These are phyloP conservation scores for Phyllostomus discolor DNA, from an alignment of 2,113 vertebrate species.

Conservation along the genomic window DNA sequence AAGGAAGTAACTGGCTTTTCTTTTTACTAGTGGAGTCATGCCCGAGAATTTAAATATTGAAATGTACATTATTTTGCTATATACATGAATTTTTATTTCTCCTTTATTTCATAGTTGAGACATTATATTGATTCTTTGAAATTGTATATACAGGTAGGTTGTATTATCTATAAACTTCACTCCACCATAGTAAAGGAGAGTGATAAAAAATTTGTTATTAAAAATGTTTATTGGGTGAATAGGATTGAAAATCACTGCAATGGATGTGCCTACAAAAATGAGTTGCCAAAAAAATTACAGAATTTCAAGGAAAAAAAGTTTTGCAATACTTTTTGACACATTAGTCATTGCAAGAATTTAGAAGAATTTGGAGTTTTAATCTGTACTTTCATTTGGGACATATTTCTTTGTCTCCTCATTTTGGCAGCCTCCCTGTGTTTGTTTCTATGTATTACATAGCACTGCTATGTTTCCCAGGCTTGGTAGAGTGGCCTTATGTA, in stretches of 20 bases:
- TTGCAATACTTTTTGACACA: not conserved
- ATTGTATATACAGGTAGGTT: not conserved
- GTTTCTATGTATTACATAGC: not conserved
- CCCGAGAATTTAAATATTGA: not conserved
- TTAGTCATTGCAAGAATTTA: not conserved
- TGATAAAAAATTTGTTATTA: not conserved
- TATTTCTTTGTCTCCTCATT: not conserved
- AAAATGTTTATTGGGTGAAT: not conserved
- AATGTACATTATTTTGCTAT: constrained; percentile 1
- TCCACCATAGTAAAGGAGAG: not conserved
- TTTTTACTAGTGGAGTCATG: not conserved
- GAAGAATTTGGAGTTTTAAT: not conserved
- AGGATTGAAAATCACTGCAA: not conserved
- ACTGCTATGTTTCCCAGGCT: not conserved
- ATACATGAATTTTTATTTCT: not conserved
- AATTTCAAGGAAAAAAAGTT: not conserved
- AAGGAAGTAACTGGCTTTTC: not conserved
- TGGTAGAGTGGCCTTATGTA: not conserved
- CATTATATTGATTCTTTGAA: constrained; percentile 17
- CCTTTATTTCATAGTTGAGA: not conserved
- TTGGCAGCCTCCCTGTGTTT: not conserved
- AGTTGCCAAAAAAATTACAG: not conserved
- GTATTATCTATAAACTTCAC: not conserved
- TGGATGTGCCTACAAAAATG: not conserved
- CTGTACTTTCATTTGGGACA: not conserved